Evolutionary conservation across 2,113 vertebrate species (phyloP), one percentile per base, ranked within the genome.

Genomic region (Pygoscelis adeliae): DNA sequence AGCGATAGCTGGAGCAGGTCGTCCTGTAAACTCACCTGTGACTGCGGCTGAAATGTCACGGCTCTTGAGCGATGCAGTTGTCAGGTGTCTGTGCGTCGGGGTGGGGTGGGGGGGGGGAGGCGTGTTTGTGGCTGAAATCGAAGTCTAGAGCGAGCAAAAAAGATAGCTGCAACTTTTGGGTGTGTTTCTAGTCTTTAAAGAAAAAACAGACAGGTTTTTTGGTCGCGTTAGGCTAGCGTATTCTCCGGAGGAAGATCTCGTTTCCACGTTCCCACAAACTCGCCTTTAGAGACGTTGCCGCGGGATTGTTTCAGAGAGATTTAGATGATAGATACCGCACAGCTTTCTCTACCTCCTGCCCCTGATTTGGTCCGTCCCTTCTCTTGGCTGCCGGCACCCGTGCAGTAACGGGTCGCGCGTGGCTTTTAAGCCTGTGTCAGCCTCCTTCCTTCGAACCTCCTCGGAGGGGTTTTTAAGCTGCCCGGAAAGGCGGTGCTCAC

Each of bases 381-480:
- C 62, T 36, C 42, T 46, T 26, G 73, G 11, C 67, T 36, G 36
- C 18, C 19, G 59, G n/a, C 55, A 9, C 89, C 36, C 4, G 30
- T 1, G 80, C 6, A 1, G 32, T 10, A 6, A 20, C 22, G 1
- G 49, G 18, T 32, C 10, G 2, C 18, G 1, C 1, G 3, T 42
- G 83, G 62, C 42, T 47, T 61, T 14, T 22, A 11, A 53, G 34
- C 38, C n/a, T 18, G 34, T 8, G 5, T 53, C 61, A 19, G 5
- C 76, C 67, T 25, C 44, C 13, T 13, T 6, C 3, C 34, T n/a
- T 42, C 26, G 7, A 19, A 16, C 19, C 49, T 16, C 30, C 42
- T 50, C 2, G 3, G 14, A 13, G 42, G 40, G 16, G 13, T 7
- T 9, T 15, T 52, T 27, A 3, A 34, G 13, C 27, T 14, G 38